Evolutionary conservation across 1,140 invertebrate species (phyloP).

Genomic region (Mercenaria mercenaria): DNA sequence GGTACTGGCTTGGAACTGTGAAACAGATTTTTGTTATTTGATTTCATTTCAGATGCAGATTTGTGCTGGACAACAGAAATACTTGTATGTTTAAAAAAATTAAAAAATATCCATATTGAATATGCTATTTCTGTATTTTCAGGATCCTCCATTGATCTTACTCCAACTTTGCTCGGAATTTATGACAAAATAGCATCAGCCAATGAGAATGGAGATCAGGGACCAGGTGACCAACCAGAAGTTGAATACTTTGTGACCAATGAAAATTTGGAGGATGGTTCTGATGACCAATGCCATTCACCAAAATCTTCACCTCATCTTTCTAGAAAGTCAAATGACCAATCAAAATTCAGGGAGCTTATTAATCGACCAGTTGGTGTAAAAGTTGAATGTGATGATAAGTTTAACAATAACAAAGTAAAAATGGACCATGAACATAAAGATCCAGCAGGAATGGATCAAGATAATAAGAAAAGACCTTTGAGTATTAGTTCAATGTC

Average conservation of each 20-base stretch:
- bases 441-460: conserved; percentile 28
- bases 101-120: too few species aligned
- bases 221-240: conserved; percentile 39
- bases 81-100: too few species aligned
- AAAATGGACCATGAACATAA: conserved; percentile 66
- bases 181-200: conserved; percentile 88
- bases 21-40: too few species aligned
- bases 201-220: conserved; percentile 38
- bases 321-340: conserved; percentile 10
- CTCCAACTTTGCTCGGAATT: conserved; percentile 89
- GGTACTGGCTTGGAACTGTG: too few species aligned
- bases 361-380: conserved; percentile 64
- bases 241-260: conserved; percentile 38
- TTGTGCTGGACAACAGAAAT: too few species aligned
- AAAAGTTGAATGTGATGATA: not conserved
- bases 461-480: conserved; percentile 87
- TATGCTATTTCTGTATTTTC: too few species aligned
- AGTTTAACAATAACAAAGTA: conserved; percentile 5
- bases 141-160: conserved; percentile 89
- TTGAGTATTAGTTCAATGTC: conserved; percentile 93
- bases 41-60: too few species aligned
- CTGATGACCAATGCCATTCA: conserved; percentile 34
- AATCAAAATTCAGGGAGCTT: conserved; percentile 44
- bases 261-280: conserved; percentile 53
- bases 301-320: conserved; percentile 34